phyloP scores from a whole-genome alignment of 2,888 invertebrate species.

The Gisinianus flammeolus region DNA sequence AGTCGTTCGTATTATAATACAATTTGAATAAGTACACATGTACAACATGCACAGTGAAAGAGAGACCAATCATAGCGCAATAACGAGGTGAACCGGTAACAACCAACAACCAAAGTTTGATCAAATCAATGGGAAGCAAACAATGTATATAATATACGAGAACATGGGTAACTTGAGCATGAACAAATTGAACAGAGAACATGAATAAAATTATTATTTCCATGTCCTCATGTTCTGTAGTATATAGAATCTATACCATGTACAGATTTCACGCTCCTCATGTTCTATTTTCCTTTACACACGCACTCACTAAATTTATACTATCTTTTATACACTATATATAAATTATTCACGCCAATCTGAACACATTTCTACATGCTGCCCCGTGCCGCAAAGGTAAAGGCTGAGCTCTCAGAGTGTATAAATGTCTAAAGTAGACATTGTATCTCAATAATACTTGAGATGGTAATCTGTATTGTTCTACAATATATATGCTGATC shows the following conservation, averaged over 20 bases:
- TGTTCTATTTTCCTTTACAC: not conserved
- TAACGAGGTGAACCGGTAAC: not conserved
- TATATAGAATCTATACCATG: not conserved
- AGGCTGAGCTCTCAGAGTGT: no score
- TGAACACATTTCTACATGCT: not conserved
- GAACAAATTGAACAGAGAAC: not conserved
- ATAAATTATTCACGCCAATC: not conserved
- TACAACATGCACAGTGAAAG: not conserved
- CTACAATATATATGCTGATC: not conserved
- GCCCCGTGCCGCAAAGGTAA: no score
- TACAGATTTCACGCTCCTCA: not conserved
- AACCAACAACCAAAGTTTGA: not conserved
- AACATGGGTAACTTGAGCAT: not conserved
- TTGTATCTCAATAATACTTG: no score
- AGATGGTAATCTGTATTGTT: no score
- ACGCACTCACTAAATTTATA: not conserved
- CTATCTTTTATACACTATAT: not conserved
- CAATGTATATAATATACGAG: not conserved
- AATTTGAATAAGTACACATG: not conserved
- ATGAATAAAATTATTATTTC: not conserved
- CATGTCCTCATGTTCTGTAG: slow-evolving; percentile 1
- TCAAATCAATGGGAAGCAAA: not conserved
- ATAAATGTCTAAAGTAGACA: no score
- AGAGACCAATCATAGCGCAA: not conserved
- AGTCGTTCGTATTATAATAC: not conserved